These are phyloP conservation scores for Trachymyrmex septentrionalis DNA, from an alignment of 1,140 invertebrate species.

Conservation along the genomic window DNA sequence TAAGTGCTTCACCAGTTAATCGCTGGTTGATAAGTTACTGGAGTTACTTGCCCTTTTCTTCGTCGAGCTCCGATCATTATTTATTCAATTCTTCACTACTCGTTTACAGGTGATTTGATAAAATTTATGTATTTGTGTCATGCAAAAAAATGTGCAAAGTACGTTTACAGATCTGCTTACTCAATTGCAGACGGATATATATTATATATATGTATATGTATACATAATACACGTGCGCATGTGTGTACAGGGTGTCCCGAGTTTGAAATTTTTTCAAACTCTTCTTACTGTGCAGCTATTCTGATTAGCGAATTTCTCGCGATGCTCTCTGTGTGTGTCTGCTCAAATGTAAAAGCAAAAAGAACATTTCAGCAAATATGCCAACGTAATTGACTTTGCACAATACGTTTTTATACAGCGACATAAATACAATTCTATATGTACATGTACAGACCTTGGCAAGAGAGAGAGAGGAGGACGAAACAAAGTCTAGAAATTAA, in stretches of 20 bases:
- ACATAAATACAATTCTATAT: not conserved
- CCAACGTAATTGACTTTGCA: slow-evolving; percentile 2
- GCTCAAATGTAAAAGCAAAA: not conserved
- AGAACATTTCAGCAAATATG: not conserved
- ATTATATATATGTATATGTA: not conserved
- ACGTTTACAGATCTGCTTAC: not conserved
- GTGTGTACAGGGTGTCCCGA: too few relatives aligned
- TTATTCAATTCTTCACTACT: not conserved
- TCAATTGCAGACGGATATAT: not conserved
- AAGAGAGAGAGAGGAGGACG: not conserved
- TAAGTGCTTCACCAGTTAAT: not conserved
- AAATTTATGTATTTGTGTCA: not conserved
- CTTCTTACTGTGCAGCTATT: too few relatives aligned
- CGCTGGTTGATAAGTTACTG: not conserved
- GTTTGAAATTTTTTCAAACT: too few relatives aligned
- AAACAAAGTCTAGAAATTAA: slow-evolving; percentile 21
- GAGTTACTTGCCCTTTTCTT: not conserved
- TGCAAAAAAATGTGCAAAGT: not conserved
- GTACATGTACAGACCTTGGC: not conserved
- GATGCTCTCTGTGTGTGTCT: too few relatives aligned
- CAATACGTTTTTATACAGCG: not conserved
- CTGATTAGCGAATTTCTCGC: too few relatives aligned
- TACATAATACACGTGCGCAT: too few relatives aligned
- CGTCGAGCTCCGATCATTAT: not conserved
- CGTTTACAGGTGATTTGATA: not conserved